These are phyloP conservation scores for Ictalurus furcatus DNA, from an alignment of 2,113 vertebrate genomes.

Conservation along the genomic window DNA sequence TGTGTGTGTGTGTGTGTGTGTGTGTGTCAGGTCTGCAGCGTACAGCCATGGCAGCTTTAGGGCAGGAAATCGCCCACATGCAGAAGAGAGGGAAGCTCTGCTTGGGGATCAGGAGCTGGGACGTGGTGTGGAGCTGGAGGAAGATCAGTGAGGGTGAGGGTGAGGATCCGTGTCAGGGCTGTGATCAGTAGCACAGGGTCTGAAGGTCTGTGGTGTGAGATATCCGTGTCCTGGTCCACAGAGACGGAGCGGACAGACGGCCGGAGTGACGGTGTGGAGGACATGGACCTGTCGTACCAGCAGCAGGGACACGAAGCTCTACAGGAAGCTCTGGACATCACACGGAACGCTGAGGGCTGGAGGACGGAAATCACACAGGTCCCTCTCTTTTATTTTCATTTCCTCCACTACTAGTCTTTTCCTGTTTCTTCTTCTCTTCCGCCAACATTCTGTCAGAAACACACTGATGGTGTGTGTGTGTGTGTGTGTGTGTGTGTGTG, in stretches of 20 bases:
- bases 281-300: conserved; percentile 61
- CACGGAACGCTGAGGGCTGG: conserved; percentile 70
- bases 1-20: neutral
- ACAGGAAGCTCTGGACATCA: conserved; percentile 67
- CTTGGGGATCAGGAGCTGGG: conserved; percentile 13
- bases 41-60: conserved; percentile 64
- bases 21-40: conserved; percentile 69
- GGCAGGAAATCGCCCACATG: conserved; percentile 63
- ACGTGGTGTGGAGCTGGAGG: conserved; percentile 9
- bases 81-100: conserved; percentile 46
- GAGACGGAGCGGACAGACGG: conserved; percentile 30
- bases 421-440: too few relatives aligned
- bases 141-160: conserved; percentile 49
- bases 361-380: conserved; percentile 69
- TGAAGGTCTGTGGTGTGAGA: neutral
- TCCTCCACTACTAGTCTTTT: neutral
- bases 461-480: neutral
- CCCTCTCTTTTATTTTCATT: neutral
- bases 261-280: conserved; percentile 8
- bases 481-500: conserved; percentile 14
- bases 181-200: neutral
- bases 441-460: neutral
- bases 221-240: conserved; percentile 39
- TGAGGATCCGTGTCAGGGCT: neutral
- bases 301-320: conserved; percentile 70